Evolutionary conservation across 2,888 invertebrate genomes (phyloP), one percentile per base, ranked within the genome.

Genomic region (Pyrochroa serraticornis): DNA sequence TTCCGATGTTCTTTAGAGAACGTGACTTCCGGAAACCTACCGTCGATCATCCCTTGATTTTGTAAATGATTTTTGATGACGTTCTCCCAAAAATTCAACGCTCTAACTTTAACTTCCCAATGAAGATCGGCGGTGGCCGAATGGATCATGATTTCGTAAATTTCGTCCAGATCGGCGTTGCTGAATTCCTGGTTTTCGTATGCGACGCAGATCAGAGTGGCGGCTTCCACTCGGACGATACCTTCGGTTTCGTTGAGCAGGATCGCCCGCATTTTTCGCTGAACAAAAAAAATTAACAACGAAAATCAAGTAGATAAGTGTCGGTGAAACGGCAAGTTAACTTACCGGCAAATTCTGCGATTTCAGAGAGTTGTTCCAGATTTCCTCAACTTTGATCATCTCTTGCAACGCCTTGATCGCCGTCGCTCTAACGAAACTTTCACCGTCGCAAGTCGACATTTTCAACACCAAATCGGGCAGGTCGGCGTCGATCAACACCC

Each of bases 11-110:
- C 90, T 70, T 86, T 89, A 0, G 92, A 92, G 75, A 92, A 92
- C 0, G 91, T 92, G 0, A 91, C 87, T 0, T 84, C 84, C 0
- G 92, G 92, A 75, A 92, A 92, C 0, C 81, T 83, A 0, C 91
- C 91, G 71, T 93, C 92, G 7, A 92, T 84, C 89, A 92, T 91
- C n/a, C 92, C 92, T 77, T 92, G 91, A 69, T 90, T 85, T 0
- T 82, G 83, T 6, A 92, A 78, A 48, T 86, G 83, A 0, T 84
- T 83, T 14, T 84, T 81, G 39, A 91, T 87, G 13, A 89, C 87
- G 7, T 83, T 79, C 50, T 83, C 83, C 92, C 92, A 93, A 71
- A 90, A 92, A 54, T 82, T 81, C 0, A 93, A 73, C 0, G 90
- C 87, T 51, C 84, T 85, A 0, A 87, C 79, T 76, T 91, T 91